Base-by-base conservation (phyloP, 2,113 vertebrate genomes). In the Serilophus lunatus region DNA sequence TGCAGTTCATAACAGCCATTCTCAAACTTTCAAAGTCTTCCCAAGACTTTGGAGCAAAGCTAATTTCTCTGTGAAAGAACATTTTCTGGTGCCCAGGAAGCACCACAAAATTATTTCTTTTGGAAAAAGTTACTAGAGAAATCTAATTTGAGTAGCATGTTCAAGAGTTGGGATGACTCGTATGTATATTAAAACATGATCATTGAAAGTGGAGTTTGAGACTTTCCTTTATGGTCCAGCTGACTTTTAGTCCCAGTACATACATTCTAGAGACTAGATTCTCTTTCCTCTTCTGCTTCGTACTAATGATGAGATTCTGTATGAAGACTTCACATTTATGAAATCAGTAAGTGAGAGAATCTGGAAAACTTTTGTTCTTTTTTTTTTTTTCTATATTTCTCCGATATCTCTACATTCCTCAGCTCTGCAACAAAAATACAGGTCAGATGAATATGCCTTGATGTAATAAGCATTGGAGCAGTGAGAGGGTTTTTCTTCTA, bases 401-500 rank as follows among this genome's bases (percentile, higher is more conserved):
- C 15, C 11, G 5, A 18, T 68, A 79, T 64, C 12, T 84, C 19
- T 17, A 9, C 18, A 69, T 25, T 69, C 28, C 33, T 90, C 45
- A 74, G 53, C 50, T 92, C 76, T 79, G 25, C 25, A 66, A 24
- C 66, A 31, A 88, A 77, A 63, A 45, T 77, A 36, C 13, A 56
- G 44, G 29, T 71, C n/a, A 76, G 40, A n/a, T 76, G 13, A 15
- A 9, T 44, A n/a, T 0, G 0, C 51, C 65, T 78, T 51, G 40
- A 66, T 4, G 0, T 33, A 38, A 19, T 40, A 71, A 68, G 4
- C 13, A n/a, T 7, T 85, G 15, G 15, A 66, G 29, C 26, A 63
- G 6, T 51, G 59, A 64, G 29, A 68, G 35, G 7, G 4, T 53
- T 60, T 66, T 72, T 81, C 6, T 50, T 66, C 31, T 76, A 8